These are phyloP conservation scores for Entomobrya multifasciata DNA, from an alignment of 2,888 invertebrate genomes.

Conservation along the genomic window DNA sequence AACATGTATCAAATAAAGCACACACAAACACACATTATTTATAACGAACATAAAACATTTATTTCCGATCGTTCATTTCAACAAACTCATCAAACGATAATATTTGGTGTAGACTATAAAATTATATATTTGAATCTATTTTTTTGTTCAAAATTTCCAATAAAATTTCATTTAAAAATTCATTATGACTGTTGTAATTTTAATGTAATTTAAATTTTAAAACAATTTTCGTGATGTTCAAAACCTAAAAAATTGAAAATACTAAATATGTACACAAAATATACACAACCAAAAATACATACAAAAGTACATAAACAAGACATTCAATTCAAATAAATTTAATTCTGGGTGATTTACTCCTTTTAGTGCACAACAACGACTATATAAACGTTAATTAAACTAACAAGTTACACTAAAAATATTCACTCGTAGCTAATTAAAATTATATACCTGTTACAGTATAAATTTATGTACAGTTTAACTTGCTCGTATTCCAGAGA, in stretches of 20 bases:
- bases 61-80: constrained; percentile 37
- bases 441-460: not conserved
- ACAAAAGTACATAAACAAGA: no score
- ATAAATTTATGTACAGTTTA: not conserved
- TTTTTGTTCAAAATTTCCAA: not conserved
- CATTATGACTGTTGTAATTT: not conserved
- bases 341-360: no score
- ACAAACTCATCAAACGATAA: constrained; percentile 11
- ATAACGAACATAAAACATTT: constrained; percentile 41
- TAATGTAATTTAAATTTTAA: no score
- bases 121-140: not conserved
- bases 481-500: not conserved
- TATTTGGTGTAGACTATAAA: not conserved
- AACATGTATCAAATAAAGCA: not conserved
- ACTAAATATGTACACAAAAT: no score
- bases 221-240: no score
- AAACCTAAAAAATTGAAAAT: no score
- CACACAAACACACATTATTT: not conserved
- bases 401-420: no score
- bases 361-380: no score
- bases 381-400: no score
- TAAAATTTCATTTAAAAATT: not conserved
- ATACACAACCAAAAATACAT: no score
- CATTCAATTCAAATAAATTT: no score
- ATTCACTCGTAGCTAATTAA: no score